A percentile compares a stretch with the other conserved stretches of the same genome.
Evolutionary conservation across 2,113 vertebrate genomes (phyloP).

Genomic region (human): DNA sequence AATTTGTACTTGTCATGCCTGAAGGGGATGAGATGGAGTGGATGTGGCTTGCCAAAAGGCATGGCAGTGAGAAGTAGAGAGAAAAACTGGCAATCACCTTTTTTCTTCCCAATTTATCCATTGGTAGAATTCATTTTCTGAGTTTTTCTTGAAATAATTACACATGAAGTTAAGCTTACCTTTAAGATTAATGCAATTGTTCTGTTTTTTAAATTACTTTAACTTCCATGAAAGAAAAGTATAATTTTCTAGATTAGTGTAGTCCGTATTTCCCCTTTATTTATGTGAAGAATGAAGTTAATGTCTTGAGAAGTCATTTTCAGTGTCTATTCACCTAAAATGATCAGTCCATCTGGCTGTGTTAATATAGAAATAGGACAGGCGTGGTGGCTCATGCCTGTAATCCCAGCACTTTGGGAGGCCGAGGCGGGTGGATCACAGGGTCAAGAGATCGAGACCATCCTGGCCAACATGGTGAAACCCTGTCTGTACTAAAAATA

Average conservation of each 20-base stretch:
- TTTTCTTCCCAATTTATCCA: background rate
- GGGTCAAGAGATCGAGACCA: too few species aligned
- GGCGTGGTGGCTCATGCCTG: too few species aligned
- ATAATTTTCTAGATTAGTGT: background rate
- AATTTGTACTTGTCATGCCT: background rate
- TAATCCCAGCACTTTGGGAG: too few species aligned
- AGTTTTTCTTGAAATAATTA: background rate
- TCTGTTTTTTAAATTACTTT: background rate
- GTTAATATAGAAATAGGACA: background rate
- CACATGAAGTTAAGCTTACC: background rate
- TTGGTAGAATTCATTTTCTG: background rate
- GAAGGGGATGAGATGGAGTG: background rate
- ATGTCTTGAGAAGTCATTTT: background rate
- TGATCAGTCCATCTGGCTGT: background rate
- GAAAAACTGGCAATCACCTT: background rate
- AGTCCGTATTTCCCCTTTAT: background rate
- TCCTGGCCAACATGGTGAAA: too few species aligned
- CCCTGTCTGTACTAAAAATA: too few species aligned
- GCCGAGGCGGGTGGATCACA: too few species aligned
- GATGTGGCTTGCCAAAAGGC: background rate
- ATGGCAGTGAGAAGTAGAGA: background rate
- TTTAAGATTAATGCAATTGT: background rate
- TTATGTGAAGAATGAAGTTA: background rate
- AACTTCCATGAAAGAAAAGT: constrained; percentile 18
- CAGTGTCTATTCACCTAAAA: background rate